These are phyloP conservation scores for Eublepharis macularius DNA, from an alignment of 2,113 vertebrate genomes.

Conservation along the genomic window DNA sequence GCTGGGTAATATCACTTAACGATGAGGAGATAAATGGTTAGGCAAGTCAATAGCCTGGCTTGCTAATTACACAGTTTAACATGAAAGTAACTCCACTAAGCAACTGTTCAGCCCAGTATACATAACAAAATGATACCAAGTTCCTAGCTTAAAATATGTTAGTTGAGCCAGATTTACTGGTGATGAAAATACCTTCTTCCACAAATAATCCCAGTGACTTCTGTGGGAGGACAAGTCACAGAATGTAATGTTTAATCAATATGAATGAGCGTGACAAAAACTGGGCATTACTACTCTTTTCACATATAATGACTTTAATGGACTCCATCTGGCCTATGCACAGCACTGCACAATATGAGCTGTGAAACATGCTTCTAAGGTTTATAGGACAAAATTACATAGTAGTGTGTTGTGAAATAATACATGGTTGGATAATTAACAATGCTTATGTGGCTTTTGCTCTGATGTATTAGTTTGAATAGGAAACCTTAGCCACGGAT, in stretches of 20 bases:
- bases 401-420: neutral
- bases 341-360: neutral
- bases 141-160: slow-evolving; percentile 59
- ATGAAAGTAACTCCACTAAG: slow-evolving; percentile 64
- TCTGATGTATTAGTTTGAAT: neutral
- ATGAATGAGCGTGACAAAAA: slow-evolving; percentile 55
- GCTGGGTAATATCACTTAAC: neutral
- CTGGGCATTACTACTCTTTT: slow-evolving; percentile 41
- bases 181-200: slow-evolving; percentile 61
- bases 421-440: slow-evolving; percentile 21
- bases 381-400: slow-evolving; percentile 39
- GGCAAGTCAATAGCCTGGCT: slow-evolving; percentile 52
- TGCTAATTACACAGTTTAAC: slow-evolving; percentile 68
- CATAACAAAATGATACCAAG: slow-evolving; percentile 48
- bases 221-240: slow-evolving; percentile 48
- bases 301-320: slow-evolving; percentile 24
- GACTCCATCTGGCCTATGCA: slow-evolving; percentile 31
- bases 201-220: slow-evolving; percentile 60
- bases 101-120: slow-evolving; percentile 65
- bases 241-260: slow-evolving; percentile 53
- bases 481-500: slow-evolving; percentile 7
- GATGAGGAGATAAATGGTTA: neutral
- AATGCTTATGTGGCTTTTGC: neutral
- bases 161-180: slow-evolving; percentile 66
- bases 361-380: neutral